A percentile compares a stretch with the other conserved stretches of the same genome.
phyloP scores from a whole-genome alignment of 2,888 invertebrate genomes.

The Melitaea athalia region DNA sequence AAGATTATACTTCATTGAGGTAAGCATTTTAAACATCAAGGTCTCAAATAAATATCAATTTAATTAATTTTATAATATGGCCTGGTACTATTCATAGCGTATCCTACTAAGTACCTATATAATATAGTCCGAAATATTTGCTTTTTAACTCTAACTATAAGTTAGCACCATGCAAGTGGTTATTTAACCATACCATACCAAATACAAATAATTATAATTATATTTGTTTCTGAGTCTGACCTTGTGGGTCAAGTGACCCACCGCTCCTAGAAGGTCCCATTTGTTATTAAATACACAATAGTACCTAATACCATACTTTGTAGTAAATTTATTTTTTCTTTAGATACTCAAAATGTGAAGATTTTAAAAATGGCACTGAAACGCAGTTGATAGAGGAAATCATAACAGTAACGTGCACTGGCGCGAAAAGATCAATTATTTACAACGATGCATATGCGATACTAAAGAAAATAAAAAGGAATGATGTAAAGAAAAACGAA shows the following conservation, averaged over 20 bases:
- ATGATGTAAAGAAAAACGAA: neutral
- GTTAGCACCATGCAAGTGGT: too few relatives aligned
- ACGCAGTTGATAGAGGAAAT: constrained; percentile 50
- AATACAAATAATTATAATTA: too few relatives aligned
- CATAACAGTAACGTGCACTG: constrained; percentile 51
- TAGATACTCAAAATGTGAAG: constrained; percentile 52
- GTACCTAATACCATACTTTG: too few relatives aligned
- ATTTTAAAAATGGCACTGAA: constrained; percentile 50
- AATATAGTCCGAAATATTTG: too few relatives aligned
- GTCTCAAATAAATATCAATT: neutral
- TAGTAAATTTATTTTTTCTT: constrained; percentile 28
- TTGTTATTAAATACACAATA: neutral
- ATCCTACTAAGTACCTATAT: too few relatives aligned
- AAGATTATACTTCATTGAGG: constrained; percentile 49
- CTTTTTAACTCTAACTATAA: too few relatives aligned
- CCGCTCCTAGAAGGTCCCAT: neutral
- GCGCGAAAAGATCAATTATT: constrained; percentile 36
- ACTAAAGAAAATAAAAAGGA: constrained; percentile 46
- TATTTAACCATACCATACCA: too few relatives aligned
- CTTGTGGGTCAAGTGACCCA: too few relatives aligned
- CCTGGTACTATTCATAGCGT: too few relatives aligned
- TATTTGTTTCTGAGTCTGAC: too few relatives aligned
- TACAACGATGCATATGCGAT: constrained; percentile 57
- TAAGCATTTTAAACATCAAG: constrained; percentile 35
- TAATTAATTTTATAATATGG: too few relatives aligned